Conservation (phyloP, 2,797 vertebrate genomes). For the Anisognathus igniventris region DNA sequence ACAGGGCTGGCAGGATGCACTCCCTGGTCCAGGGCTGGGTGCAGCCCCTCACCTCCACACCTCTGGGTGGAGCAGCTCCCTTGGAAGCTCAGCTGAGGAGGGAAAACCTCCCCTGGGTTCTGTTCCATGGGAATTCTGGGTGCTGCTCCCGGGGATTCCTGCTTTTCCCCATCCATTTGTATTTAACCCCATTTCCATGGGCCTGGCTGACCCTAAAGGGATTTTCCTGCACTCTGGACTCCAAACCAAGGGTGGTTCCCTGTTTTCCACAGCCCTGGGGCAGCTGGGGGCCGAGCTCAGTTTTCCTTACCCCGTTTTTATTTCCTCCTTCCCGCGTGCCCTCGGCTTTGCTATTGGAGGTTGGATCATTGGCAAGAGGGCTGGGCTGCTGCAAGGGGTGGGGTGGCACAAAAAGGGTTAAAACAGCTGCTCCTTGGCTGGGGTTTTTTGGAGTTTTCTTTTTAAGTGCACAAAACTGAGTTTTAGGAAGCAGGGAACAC, state of each 20-base stretch:
- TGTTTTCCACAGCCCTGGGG: not conserved
- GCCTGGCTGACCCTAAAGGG: not conserved
- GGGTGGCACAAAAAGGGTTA: constrained; percentile 72
- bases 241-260: not conserved
- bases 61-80: accelerated
- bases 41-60: not conserved
- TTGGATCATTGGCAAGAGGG: constrained; percentile 72
- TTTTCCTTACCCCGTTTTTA: constrained; percentile 69
- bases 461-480: not conserved
- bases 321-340: constrained; percentile 67
- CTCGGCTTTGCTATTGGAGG: constrained; percentile 71
- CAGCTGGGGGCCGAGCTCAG: constrained; percentile 47
- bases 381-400: constrained; percentile 72
- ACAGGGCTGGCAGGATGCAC: accelerated
- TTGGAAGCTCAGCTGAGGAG: not conserved
- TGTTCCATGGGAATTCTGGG: accelerated
- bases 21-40: not conserved
- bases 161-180: not conserved
- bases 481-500: constrained; percentile 35
- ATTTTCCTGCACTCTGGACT: accelerated
- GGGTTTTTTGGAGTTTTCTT: accelerated
- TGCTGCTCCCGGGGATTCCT: accelerated
- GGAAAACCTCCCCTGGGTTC: not conserved
- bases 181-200: not conserved
- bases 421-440: not conserved